phyloP scores from a whole-genome alignment of 2,888 invertebrate species.

The Epicampocera succincta region DNA sequence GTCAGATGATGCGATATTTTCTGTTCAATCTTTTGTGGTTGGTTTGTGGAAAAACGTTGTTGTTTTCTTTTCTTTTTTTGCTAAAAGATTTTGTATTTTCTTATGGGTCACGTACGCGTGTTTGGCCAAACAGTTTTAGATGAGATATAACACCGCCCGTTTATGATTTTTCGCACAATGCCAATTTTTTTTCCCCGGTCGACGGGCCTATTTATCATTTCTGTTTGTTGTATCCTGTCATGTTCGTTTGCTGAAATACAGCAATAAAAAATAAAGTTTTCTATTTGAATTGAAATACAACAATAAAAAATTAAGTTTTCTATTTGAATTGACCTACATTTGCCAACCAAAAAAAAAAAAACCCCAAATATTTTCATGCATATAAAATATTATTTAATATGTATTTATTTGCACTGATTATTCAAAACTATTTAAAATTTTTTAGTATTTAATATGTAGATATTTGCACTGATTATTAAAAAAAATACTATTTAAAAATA shows the following conservation, averaged over 20 bases:
- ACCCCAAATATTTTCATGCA: too few relatives aligned
- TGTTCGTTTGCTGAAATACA: background rate
- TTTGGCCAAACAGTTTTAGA: background rate
- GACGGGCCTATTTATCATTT: background rate
- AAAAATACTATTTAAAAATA: background rate
- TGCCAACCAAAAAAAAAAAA: background rate
- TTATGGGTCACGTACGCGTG: slow-evolving; percentile 23
- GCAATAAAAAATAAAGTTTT: background rate
- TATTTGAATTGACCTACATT: background rate
- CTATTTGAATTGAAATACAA: background rate
- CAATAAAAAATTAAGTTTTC: background rate
- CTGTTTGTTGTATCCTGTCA: background rate
- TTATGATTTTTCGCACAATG: slow-evolving; percentile 22
- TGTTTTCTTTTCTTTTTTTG: slow-evolving; percentile 6
- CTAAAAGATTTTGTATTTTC: background rate
- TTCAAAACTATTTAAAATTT: too few relatives aligned
- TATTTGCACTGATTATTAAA: too few relatives aligned
- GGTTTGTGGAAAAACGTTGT: background rate
- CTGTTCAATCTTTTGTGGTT: too few relatives aligned
- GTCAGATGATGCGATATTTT: too few relatives aligned
- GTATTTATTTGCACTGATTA: too few relatives aligned
- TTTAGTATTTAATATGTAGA: too few relatives aligned
- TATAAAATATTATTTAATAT: too few relatives aligned
- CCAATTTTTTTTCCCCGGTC: background rate
- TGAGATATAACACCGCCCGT: background rate